phyloP scores from a whole-genome alignment of 2,888 invertebrate species.

The Diachrysia chrysitis region DNA sequence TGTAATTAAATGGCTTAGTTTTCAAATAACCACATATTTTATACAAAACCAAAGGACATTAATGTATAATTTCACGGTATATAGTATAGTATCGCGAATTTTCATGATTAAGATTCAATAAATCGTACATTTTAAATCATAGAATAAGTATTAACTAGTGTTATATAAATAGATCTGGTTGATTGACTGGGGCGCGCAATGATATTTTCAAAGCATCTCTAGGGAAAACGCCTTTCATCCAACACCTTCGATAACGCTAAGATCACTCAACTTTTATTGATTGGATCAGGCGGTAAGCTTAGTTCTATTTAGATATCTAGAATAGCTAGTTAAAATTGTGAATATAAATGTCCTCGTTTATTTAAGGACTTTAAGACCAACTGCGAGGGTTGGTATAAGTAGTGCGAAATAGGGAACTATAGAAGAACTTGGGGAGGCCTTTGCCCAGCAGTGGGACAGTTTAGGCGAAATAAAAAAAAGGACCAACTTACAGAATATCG shows the following conservation, averaged over 20 bases:
- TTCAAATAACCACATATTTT: not conserved
- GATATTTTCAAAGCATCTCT: not conserved
- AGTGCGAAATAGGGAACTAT: too few relatives aligned
- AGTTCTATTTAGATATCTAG: not conserved
- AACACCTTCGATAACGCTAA: conserved; percentile 1
- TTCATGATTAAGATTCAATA: not conserved
- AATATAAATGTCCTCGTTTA: too few relatives aligned
- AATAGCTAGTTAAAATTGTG: too few relatives aligned
- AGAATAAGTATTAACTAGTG: not conserved
- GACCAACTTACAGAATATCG: not conserved
- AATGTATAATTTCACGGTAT: too few relatives aligned
- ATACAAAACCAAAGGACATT: too few relatives aligned
- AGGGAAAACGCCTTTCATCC: not conserved
- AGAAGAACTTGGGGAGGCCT: too few relatives aligned
- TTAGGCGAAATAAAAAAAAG: too few relatives aligned
- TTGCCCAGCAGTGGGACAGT: too few relatives aligned
- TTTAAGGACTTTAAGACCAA: too few relatives aligned
- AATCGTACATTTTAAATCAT: not conserved
- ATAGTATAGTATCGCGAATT: not conserved
- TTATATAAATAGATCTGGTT: not conserved
- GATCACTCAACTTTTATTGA: conserved; percentile 4
- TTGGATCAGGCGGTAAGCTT: not conserved
- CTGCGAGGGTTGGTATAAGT: too few relatives aligned
- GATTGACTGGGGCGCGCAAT: not conserved
- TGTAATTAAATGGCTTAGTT: too few relatives aligned